Evolutionary conservation across 1,140 invertebrate genomes (phyloP).

Genomic region (Cydia strobilella): DNA sequence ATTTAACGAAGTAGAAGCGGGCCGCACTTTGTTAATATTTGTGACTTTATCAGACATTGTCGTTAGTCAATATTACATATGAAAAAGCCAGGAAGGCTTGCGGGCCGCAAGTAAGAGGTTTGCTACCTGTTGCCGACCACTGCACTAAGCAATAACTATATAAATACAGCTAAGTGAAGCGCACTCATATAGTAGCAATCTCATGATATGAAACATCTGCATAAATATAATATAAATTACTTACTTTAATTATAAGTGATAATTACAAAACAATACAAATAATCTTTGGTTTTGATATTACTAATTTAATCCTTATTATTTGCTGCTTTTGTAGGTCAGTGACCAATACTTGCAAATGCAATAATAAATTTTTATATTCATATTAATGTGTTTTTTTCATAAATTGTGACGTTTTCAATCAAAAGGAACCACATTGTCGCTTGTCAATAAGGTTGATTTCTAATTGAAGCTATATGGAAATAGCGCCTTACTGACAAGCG

Average conservation of each 20-base stretch:
- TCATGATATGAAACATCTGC: not conserved
- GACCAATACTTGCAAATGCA: conserved; percentile 4
- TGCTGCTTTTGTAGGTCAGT: not conserved
- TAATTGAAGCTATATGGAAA: too few relatives aligned
- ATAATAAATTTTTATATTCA: conserved; percentile 28
- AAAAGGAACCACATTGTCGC: too few relatives aligned
- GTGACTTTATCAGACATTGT: too few relatives aligned
- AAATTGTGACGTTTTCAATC: too few relatives aligned
- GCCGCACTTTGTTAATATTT: too few relatives aligned
- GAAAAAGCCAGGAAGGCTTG: too few relatives aligned
- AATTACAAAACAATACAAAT: conserved; percentile 3
- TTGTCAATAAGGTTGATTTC: too few relatives aligned
- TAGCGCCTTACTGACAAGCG: too few relatives aligned
- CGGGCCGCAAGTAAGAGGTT: too few relatives aligned
- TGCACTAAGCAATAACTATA: not conserved
- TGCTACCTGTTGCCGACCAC: too few relatives aligned
- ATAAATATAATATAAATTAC: not conserved
- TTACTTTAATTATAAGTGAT: not conserved
- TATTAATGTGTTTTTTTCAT: not conserved
- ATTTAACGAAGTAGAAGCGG: too few relatives aligned
- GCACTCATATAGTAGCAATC: not conserved
- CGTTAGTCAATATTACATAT: too few relatives aligned
- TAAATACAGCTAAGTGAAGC: not conserved
- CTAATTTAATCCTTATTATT: not conserved
- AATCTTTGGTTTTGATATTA: conserved; percentile 23